Base-by-base conservation (phyloP, 2,113 vertebrate species). In the Datnioides undecimradiatus region DNA sequence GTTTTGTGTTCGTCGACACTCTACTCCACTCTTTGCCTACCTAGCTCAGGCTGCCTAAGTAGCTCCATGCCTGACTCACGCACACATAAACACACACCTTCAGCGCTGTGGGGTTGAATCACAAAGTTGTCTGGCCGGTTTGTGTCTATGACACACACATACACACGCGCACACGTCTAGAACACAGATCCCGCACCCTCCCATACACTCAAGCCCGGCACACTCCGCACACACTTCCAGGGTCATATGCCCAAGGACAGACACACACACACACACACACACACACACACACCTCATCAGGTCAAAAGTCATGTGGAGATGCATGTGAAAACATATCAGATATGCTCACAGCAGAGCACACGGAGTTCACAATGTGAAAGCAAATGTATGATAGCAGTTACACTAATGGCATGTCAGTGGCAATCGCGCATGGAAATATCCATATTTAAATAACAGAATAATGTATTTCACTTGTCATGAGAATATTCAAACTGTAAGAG, bases 111-210 rank as follows among this genome's bases (percentile, higher is more conserved):
- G 57, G 62, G 62, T 71, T 84, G 67, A 86, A 79, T 88, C 69
- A 68, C 57, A n/a, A 67, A 88, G 73, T 88, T 40, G 89, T 85
- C 43, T 0, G 6, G 36, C 85, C 62, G 66, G 88, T 92, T 91
- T 82, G 58, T 69, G 21, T 21, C 3, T 77, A 45, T 55, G 74
- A 80, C 55, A 64, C 75, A 80, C 78, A 64, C 43, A 52, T 13
- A 58, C 68, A 45, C 52, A 76, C 19, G 51, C n/a, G 82, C 29
- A 25, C 68, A 75, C 48, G 25, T 29, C 62, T 64, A 27, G 12
- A 67, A 31, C 14, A 38, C 43, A 16, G 31, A 77, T 60, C 41
- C 29, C 31, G 17, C 36, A 48, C 25, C 51, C 33, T 68, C 65
- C 48, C 41, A 4, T 54, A 27, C 40, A 41, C 73, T 76, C 46